Evolutionary conservation across 2,113 vertebrate species (phyloP), one percentile per base, ranked within the genome.

Genomic region (Irena cyanogastra): DNA sequence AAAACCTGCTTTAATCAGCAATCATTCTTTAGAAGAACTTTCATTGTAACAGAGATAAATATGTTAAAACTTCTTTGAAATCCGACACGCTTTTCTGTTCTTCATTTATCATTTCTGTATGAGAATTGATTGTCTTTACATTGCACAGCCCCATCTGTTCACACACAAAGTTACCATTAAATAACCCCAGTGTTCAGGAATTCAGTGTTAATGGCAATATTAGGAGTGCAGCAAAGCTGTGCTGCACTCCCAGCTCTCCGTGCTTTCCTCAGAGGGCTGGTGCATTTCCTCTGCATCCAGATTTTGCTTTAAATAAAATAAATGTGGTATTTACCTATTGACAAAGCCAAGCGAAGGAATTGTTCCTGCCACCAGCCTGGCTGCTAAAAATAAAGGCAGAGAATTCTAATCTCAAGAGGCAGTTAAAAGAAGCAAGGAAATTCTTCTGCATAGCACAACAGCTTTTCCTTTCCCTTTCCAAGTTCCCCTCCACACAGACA

Each of bases 301-400:
- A 84, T 70, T 90, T 49, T 60, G 63, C n/a, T 64, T 52, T 31
- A n/a, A 70, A 92, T 81, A 54, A 76, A 87, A 68, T 33, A n/a
- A 56, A 87, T 81, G 22, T 15, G 39, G 15, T 91, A 53, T 79
- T 96, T 84, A 95, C 50, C 57, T 96, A 88, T 74, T 85, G 92
- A 56, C 76, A 91, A 72, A 65, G 35, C 6, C 16, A 79, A 91
- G 72, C 31, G 78, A 95, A 66, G 77, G 76, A 74, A 37, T 74
- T 54, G 10, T 68, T 30, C 37, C 87, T 72, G 80, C 78, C 86
- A 76, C 70, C 69, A 74, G 76, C 85, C 53, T 80, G 76, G 91
- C 92, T 95, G 52, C 84, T 90, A 95, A 96, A 90, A 49, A 69
- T 41, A 57, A 87, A 93, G 72, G 61, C 83, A 92, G 76, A 87